Evolutionary conservation across 2,113 vertebrate genomes (phyloP).

Genomic region (Prinia subflava): DNA sequence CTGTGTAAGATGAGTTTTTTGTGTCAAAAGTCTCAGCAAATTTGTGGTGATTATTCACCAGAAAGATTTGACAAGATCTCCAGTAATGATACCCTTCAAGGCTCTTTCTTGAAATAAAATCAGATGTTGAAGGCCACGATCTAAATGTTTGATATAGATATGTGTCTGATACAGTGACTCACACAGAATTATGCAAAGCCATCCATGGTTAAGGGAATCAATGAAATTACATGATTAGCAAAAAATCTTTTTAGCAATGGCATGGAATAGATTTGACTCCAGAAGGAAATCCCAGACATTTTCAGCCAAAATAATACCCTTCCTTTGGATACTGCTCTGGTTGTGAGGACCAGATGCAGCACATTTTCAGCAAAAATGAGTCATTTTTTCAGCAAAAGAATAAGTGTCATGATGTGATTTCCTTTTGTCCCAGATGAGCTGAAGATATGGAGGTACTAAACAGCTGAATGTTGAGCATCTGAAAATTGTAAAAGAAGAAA

Average conservation of each 20-base stretch:
- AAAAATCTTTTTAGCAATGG: not conserved
- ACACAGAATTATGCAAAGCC: not conserved
- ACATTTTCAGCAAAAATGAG: not conserved
- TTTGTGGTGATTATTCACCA: not conserved
- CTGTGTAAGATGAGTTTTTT: not conserved
- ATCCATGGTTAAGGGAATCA: not conserved
- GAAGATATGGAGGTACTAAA: not conserved
- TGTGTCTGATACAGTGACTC: not conserved
- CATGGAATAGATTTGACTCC: not conserved
- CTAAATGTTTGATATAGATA: not conserved
- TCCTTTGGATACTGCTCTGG: not conserved
- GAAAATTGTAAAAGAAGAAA: slow-evolving; percentile 1
- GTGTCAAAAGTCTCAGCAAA: not conserved
- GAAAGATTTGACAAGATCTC: not conserved
- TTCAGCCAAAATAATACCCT: not conserved
- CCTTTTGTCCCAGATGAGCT: not conserved
- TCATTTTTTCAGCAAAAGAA: not conserved
- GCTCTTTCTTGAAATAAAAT: not conserved
- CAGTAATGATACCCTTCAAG: not conserved
- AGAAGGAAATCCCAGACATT: not conserved
- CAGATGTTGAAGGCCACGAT: not conserved
- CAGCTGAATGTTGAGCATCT: not conserved
- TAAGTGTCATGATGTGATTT: not conserved
- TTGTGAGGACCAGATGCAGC: not conserved
- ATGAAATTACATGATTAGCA: not conserved